Evolutionary conservation across 2,113 vertebrate genomes (phyloP), one percentile per base, ranked within the genome.

Genomic region (Garra rufa): DNA sequence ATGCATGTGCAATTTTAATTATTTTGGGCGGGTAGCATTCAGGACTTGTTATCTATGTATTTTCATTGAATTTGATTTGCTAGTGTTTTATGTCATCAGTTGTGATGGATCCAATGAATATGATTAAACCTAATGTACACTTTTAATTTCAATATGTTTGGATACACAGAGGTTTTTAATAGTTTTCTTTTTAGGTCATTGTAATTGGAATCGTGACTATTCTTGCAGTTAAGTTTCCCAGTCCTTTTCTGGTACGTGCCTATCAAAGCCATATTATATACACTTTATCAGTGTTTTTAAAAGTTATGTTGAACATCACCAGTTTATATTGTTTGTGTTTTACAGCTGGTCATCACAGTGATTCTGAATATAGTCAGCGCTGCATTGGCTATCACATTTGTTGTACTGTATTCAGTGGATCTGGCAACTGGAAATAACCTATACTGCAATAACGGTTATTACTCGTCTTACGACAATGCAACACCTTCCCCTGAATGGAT

Each of bases 171-270:
- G 2, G 3, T 81, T 38, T 77, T 44, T 80, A 17, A 17, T 3
- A 73, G 9, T 85, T 76, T 86, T 61, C 1, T 87, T 34, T 59
- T 19, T 57, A 94, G 94, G 90, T 91, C 17, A 34, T 93, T 4
- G 1, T 76, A 0, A 84, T 89, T 61, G 94, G 94, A 57, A 71
- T 88, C 14, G 6, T 89, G 65, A 87, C 83, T 82, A 88, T 94
- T 74, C 65, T 94, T 65, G 88, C 91, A 28, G 90, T 92, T 76
- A 92, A 82, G 89, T 90, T 30, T 81, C 91, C 93, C 0, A 93
- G 90, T 85, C 89, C 86, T 15, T 92, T 90, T 83, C 55, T 94
- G 89, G 93, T 94, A 85, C 92, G 94, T 91, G 8, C 43, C 21
- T 44, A 15, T 77, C 14, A 52, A 70, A 44, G 9, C 59, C 24